Evolutionary conservation across 2,797 vertebrate species (phyloP).

Genomic region (Paramormyrops hopkinsi): DNA sequence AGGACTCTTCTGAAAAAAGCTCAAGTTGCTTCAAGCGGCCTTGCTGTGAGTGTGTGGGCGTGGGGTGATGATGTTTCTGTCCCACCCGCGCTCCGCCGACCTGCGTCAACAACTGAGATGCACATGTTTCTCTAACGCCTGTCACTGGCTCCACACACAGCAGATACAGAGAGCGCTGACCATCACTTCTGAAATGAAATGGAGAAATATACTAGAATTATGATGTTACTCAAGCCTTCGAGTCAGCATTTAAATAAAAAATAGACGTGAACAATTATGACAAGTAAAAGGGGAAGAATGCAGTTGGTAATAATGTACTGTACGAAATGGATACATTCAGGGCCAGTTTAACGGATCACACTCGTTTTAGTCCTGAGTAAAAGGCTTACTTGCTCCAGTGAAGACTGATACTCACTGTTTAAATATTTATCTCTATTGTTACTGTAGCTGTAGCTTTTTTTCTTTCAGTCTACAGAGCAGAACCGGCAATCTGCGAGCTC

Average conservation of each 20-base stretch:
- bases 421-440: constrained; percentile 8
- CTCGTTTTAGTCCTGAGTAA: not conserved
- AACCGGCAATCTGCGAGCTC: constrained; percentile 21
- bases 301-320: not conserved
- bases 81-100: not conserved
- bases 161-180: not conserved
- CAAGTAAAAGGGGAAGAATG: not conserved
- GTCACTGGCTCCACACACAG: not conserved
- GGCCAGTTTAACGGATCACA: not conserved
- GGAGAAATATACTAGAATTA: not conserved
- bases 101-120: not conserved
- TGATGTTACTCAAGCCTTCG: not conserved
- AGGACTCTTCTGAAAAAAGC: not conserved
- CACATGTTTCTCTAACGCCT: not conserved
- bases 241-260: not conserved
- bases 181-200: not conserved
- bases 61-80: not conserved
- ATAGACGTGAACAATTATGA: not conserved
- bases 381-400: not conserved
- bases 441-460: not conserved
- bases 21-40: not conserved
- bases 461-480: constrained; percentile 3
- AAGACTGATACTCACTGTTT: not conserved
- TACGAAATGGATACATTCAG: not conserved
- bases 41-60: not conserved